A percentile compares a stretch with the other conserved stretches of the same genome.
Conservation (phyloP, 2,888 invertebrate species). For the Tortricodes alternella region DNA sequence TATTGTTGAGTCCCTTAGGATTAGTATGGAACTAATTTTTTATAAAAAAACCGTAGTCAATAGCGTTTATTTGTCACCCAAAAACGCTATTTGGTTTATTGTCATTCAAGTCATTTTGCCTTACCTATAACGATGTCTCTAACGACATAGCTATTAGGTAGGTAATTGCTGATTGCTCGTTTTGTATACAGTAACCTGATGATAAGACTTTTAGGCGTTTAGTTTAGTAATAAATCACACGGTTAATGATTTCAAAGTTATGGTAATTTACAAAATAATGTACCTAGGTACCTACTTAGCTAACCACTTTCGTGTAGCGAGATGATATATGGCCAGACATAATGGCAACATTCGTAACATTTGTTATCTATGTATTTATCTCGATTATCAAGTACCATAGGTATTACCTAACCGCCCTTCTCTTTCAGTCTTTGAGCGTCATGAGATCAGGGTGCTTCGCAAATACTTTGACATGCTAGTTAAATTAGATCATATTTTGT, state of each 20-base stretch:
- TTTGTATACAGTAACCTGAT: not conserved
- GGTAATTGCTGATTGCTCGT: too few relatives aligned
- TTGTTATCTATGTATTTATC: not conserved
- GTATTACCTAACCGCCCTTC: not conserved
- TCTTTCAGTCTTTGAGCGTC: not conserved
- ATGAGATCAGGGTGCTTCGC: not conserved
- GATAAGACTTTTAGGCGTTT: not conserved
- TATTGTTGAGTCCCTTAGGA: too few relatives aligned
- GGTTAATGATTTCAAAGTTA: not conserved
- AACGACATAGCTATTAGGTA: too few relatives aligned
- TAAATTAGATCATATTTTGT: not conserved
- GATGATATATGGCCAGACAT: not conserved
- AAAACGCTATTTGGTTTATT: too few relatives aligned
- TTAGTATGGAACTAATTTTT: too few relatives aligned
- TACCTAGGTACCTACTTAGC: too few relatives aligned
- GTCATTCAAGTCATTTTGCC: too few relatives aligned
- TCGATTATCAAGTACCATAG: not conserved
- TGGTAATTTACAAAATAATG: conserved; percentile 5
- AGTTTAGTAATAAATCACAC: not conserved
- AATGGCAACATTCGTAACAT: not conserved
- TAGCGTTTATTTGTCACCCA: too few relatives aligned
- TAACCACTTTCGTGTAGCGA: conserved; percentile 5
- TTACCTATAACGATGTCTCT: too few relatives aligned
- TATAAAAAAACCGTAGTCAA: too few relatives aligned
- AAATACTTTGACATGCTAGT: not conserved